These are phyloP conservation scores for Tenthredo amoena DNA, from an alignment of 2,888 invertebrate genomes.

Conservation along the genomic window DNA sequence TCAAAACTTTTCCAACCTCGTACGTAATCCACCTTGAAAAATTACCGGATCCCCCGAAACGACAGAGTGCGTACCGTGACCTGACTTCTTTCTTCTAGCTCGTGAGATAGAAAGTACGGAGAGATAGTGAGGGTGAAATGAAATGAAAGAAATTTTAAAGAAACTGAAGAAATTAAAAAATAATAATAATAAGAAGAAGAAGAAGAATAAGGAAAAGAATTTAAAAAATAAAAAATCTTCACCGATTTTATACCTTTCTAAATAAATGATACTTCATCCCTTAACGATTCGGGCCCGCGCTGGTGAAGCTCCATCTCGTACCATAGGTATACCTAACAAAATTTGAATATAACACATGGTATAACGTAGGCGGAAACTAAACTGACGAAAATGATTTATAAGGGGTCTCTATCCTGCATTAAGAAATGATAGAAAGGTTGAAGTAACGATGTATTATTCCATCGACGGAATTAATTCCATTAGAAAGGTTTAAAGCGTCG, in stretches of 20 bases:
- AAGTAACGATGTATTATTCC: constrained; percentile 37
- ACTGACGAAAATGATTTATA: constrained; percentile 40
- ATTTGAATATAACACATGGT: not conserved
- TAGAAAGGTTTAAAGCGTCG: constrained; percentile 38
- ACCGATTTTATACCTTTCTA: not conserved
- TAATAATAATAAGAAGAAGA: not conserved
- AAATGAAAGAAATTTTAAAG: not conserved
- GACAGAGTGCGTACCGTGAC: constrained; percentile 21
- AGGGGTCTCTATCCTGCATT: not conserved
- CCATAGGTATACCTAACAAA: not conserved
- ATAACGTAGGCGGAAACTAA: not conserved
- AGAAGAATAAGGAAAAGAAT: not conserved
- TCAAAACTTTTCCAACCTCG: not conserved
- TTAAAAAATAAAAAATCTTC: not conserved
- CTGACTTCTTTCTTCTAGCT: not conserved
- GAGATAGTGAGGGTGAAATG: not conserved
- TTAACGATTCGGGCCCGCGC: not conserved
- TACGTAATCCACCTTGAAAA: constrained; percentile 16
- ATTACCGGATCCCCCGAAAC: not conserved
- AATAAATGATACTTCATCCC: not conserved
- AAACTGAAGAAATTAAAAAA: not conserved
- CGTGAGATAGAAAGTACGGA: not conserved
- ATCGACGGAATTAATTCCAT: constrained; percentile 46
- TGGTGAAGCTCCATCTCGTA: too few species aligned
- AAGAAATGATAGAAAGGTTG: constrained; percentile 31